These are phyloP conservation scores for Odontothrips loti DNA, from an alignment of 2,888 invertebrate species.

Conservation along the genomic window DNA sequence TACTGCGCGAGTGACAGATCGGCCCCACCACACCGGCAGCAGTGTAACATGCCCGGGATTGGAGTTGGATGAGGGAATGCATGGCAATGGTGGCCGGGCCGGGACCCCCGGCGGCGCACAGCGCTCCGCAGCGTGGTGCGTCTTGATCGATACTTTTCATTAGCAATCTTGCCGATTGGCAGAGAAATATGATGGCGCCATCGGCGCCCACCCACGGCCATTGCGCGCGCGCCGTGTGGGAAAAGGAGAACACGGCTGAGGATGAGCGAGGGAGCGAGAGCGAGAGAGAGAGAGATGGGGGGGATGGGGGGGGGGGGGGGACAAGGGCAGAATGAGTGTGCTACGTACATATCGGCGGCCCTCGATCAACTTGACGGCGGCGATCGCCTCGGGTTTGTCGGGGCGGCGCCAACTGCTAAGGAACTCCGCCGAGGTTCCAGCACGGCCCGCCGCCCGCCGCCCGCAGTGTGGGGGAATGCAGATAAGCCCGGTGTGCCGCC, in stretches of 20 bases:
- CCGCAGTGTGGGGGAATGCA: too few species aligned
- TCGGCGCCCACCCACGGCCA: background rate
- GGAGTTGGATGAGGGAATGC: too few species aligned
- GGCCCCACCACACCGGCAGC: too few species aligned
- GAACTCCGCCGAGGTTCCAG: background rate
- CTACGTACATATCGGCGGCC: background rate
- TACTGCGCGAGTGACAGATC: too few species aligned
- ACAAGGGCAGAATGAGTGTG: background rate
- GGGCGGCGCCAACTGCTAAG: background rate
- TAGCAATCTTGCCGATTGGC: constrained; percentile 16
- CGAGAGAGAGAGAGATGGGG: background rate
- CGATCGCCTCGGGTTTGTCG: background rate
- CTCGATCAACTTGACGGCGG: background rate
- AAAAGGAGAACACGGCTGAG: background rate
- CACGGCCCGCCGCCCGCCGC: background rate
- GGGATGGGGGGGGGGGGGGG: background rate
- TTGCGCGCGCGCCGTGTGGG: too few species aligned
- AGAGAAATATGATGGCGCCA: constrained; percentile 13
- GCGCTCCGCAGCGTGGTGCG: background rate
- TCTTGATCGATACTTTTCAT: constrained; percentile 18
- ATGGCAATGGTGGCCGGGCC: background rate
- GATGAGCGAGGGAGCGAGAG: background rate
- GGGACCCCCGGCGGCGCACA: background rate
- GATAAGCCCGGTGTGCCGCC: background rate
- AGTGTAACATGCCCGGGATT: background rate